Evolutionary conservation across 2,797 vertebrate species (phyloP), one percentile per base, ranked within the genome.

Genomic region (Xiphorhynchus erythropygius): DNA sequence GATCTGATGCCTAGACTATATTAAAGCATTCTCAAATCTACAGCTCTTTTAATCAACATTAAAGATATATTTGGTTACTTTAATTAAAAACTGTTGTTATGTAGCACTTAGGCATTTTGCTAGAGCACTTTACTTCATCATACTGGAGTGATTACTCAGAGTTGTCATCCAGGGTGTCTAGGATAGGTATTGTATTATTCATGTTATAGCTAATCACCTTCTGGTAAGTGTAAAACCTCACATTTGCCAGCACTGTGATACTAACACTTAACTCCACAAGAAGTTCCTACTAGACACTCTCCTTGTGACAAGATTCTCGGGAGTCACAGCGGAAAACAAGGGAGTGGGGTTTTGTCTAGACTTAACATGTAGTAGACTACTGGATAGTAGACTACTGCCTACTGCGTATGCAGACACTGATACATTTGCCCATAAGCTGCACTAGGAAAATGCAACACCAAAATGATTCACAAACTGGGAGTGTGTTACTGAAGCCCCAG

Each of bases 21-120:
- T 79, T 74, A 79, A 39, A 53, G 28, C 55, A 60, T 73, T 84
- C 44, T 86, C 47, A 79, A 23, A 70, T 70, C 65, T 67, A 67
- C 22, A 89, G n/a, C 80, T 94, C 28, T 82, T 87, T 90, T 93
- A 78, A 91, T 88, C 47, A 95, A 89, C 84, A 94, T 94, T 94
- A 94, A 92, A 94, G 78, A 55, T 83, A 83, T 39, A 71, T 78
- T 95, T 84, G 30, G 62, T 39, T 88, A 39, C 55, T 78, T 95
- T 94, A 93, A 97, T 96, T 91, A 78, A 94, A 89, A 94, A 44
- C 18, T 78, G 39, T 68, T 69, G n/a, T 69, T 59, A 56, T 37
- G 28, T 46, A 52, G 49, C 57, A 70, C 49, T 67, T 84, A 59
- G 25, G 30, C 76, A 91, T 96, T 94, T 84, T 91, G 59, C 64